Conservation (phyloP, 1,140 invertebrate genomes). For the Temnothorax nylanderi region DNA sequence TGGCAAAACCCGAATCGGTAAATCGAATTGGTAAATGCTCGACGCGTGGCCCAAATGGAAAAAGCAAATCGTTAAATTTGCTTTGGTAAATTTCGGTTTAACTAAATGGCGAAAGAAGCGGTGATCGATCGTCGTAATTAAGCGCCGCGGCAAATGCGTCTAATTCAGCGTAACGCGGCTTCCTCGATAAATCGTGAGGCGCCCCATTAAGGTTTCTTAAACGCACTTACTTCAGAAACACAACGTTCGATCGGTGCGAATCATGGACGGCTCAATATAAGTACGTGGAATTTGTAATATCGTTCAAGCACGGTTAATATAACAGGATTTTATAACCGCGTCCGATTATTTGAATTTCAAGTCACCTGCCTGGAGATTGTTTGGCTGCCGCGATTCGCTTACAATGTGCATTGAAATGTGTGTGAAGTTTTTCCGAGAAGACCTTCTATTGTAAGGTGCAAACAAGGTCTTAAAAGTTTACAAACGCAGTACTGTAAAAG, state of each 20-base stretch:
- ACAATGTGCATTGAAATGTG: too few species aligned
- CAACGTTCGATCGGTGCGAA: neutral
- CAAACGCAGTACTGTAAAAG: neutral
- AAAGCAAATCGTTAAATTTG: neutral
- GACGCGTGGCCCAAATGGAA: neutral
- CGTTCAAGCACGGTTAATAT: neutral
- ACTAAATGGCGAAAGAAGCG: neutral
- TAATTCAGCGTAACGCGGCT: slow-evolving; percentile 21
- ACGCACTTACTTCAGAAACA: neutral
- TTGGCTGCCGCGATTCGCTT: neutral
- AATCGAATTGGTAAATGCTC: neutral
- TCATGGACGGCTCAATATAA: too few species aligned
- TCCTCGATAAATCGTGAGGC: slow-evolving; percentile 25
- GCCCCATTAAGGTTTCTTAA: slow-evolving; percentile 4
- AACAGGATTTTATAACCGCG: neutral
- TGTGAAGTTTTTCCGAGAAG: neutral
- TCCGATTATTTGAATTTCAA: neutral
- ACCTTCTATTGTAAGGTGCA: neutral
- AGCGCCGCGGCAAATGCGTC: slow-evolving; percentile 15
- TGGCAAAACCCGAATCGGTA: neutral
- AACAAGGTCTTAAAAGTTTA: slow-evolving; percentile 2
- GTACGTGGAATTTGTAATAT: too few species aligned
- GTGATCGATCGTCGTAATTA: slow-evolving; percentile 56
- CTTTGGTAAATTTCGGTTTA: neutral
- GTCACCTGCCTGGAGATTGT: neutral